These are phyloP conservation scores for Syrmaticus mikado DNA, from an alignment of 2,113 vertebrate species.

Conservation along the genomic window DNA sequence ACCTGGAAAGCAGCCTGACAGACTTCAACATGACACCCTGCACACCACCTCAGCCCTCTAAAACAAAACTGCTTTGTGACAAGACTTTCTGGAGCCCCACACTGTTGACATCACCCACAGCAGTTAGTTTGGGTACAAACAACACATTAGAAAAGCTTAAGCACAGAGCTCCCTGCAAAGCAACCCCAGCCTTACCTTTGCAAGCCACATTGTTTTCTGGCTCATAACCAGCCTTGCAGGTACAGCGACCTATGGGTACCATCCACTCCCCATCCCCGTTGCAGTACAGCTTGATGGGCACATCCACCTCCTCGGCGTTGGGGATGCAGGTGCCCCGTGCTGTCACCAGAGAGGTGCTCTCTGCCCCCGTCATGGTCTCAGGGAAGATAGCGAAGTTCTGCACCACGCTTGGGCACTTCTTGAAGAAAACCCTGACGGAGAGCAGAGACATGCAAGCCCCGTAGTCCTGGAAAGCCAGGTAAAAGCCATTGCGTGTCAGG, in stretches of 20 bases:
- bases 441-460: conserved; percentile 98
- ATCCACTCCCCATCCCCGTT: conserved; percentile 99
- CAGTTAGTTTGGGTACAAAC: neutral
- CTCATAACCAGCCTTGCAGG: conserved; percentile 96
- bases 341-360: conserved; percentile 97
- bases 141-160: neutral
- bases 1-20: neutral
- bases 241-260: conserved; percentile 97
- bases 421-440: conserved; percentile 97
- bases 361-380: conserved; percentile 97
- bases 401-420: conserved; percentile 97
- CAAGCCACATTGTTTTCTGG: conserved; percentile 93
- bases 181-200: conserved; percentile 83
- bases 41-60: rapidly evolving
- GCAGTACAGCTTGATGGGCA: conserved; percentile 98
- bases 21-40: neutral
- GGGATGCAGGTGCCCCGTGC: conserved; percentile 94
- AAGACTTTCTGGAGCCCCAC: neutral
- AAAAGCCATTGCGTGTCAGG: conserved; percentile 94
- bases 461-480: conserved; percentile 98
- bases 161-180: neutral
- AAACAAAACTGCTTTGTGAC: neutral
- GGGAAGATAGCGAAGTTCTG: conserved; percentile 98
- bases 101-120: rapidly evolving
- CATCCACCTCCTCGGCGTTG: conserved; percentile 95